Evolutionary conservation across 2,888 invertebrate species (phyloP).

Genomic region (Mesorhabditis spiculigera): DNA sequence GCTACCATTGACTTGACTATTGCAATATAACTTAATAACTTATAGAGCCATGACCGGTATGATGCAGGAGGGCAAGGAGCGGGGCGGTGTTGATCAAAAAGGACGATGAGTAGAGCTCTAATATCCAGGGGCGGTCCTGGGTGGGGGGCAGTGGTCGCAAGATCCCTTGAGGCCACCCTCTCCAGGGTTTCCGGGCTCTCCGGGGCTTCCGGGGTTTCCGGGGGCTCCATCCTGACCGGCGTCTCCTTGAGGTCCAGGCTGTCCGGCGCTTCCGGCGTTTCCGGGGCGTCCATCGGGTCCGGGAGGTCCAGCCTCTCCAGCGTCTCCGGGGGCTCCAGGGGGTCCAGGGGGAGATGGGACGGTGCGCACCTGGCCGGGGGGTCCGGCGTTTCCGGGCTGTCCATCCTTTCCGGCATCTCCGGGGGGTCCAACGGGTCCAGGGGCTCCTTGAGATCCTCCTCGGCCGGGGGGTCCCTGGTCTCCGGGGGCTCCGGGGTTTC

Average conservation of each 20-base stretch:
- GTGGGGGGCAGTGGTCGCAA: slow-evolving; percentile 42
- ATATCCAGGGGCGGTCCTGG: slow-evolving; percentile 39
- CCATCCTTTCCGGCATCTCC: slow-evolving; percentile 45
- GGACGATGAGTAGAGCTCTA: slow-evolving; percentile 15
- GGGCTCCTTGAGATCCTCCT: slow-evolving; percentile 37
- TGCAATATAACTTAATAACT: slow-evolving; percentile 3
- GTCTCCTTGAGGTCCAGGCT: slow-evolving; percentile 39
- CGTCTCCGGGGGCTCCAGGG: slow-evolving; percentile 45
- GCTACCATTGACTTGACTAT: not conserved
- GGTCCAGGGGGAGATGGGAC: slow-evolving; percentile 42
- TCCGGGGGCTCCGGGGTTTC: slow-evolving; percentile 38
- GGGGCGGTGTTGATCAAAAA: not conserved
- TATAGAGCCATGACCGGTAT: not conserved
- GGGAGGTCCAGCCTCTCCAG: slow-evolving; percentile 38
- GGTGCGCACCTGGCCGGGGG: slow-evolving; percentile 33
- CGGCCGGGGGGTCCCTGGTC: slow-evolving; percentile 38
- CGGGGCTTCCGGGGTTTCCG: slow-evolving; percentile 38
- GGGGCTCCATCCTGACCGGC: slow-evolving; percentile 40
- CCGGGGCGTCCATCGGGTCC: slow-evolving; percentile 41
- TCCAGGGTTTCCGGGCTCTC: slow-evolving; percentile 38
- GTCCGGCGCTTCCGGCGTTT: slow-evolving; percentile 27
- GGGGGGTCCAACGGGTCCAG: slow-evolving; percentile 44
- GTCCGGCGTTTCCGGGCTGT: slow-evolving; percentile 42
- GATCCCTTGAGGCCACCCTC: slow-evolving; percentile 36
- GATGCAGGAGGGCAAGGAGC: slow-evolving; percentile 2